These are phyloP conservation scores for Gastrophryne carolinensis DNA, from an alignment of 2,797 vertebrate genomes.

Conservation along the genomic window DNA sequence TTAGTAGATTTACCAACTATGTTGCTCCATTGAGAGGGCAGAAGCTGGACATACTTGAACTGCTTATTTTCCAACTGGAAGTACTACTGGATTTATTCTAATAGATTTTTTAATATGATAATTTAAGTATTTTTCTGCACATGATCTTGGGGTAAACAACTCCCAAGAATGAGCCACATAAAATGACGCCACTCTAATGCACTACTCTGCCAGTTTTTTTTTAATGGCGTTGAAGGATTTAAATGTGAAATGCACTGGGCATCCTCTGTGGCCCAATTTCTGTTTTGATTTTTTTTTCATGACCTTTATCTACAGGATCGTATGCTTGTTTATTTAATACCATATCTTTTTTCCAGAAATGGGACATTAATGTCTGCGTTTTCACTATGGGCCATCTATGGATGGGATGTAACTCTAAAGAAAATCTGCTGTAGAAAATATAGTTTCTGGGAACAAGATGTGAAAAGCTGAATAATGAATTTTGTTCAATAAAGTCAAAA, in stretches of 20 bases:
- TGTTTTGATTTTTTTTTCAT: constrained; percentile 9
- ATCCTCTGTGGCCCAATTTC: neutral
- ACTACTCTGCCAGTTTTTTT: constrained; percentile 2
- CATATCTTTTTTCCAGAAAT: constrained; percentile 12
- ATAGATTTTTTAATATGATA: constrained; percentile 23
- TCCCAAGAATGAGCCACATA: constrained; percentile 42
- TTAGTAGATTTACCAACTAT: constrained; percentile 32
- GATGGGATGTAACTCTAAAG: neutral
- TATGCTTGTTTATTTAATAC: constrained; percentile 3
- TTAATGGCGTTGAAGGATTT: constrained; percentile 31
- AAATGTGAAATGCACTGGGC: constrained; percentile 42
- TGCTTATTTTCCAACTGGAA: constrained; percentile 27
- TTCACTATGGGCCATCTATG: neutral
- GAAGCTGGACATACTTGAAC: constrained; percentile 50
- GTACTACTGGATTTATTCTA: constrained; percentile 39
- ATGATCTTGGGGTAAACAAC: constrained; percentile 3
- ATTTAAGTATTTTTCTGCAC: constrained; percentile 38
- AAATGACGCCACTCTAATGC: constrained; percentile 18
- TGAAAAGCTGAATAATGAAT: neutral
- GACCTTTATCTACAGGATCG: neutral
- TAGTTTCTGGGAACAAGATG: neutral
- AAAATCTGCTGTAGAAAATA: neutral
- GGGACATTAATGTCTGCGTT: neutral
- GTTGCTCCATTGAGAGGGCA: constrained; percentile 6
- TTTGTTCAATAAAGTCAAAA: constrained; percentile 45